Evolutionary conservation across 1,140 invertebrate genomes (phyloP).

Genomic region (Rhopalosiphum padi): DNA sequence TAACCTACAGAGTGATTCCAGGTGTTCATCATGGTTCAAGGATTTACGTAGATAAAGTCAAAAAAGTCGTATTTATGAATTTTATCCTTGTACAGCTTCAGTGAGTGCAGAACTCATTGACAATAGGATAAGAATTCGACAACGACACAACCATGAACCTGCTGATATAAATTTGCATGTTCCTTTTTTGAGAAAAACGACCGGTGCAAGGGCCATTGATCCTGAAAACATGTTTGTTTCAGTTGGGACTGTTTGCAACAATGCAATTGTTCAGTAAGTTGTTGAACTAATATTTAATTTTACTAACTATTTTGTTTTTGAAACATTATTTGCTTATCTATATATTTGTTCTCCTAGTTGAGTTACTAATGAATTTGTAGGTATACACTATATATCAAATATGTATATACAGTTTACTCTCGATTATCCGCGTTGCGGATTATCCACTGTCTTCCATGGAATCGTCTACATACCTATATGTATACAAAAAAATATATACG

Average conservation of each 20-base stretch:
- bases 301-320: not conserved
- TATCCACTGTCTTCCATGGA: no score
- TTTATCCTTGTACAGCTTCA: not conserved
- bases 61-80: not conserved
- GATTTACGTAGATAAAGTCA: no score
- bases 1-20: no score
- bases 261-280: not conserved
- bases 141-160: not conserved
- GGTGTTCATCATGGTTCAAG: no score
- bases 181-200: not conserved
- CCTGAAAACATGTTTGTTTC: not conserved
- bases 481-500: no score
- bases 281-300: not conserved
- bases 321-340: not conserved
- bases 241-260: not conserved
- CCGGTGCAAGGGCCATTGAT: not conserved
- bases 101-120: not conserved
- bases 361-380: no score
- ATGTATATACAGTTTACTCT: no score
- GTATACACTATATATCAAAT: no score
- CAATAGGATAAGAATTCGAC: not conserved
- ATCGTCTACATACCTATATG: no score
- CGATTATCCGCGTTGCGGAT: no score
- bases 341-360: not conserved
- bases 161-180: not conserved